Base-by-base conservation (phyloP, 2,113 vertebrate genomes). In the Herpetotheres cachinnans region DNA sequence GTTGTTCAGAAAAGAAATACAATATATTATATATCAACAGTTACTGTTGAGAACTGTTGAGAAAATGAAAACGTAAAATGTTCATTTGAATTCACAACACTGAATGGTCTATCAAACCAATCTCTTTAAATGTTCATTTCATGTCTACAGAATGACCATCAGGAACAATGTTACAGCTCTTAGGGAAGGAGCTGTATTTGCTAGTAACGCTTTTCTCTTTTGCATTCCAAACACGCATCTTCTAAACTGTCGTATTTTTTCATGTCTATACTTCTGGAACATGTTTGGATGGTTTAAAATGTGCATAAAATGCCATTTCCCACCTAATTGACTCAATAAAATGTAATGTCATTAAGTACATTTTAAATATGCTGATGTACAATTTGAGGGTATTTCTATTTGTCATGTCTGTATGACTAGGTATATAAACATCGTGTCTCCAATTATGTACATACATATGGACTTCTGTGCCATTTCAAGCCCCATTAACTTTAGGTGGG, bases 281-380 rank as follows among this genome's bases (percentile, higher is more conserved):
- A n/a, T 8, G 46, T 95, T 86, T 71, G 65, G 83, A 29, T 2
- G 25, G 36, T 11, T 87, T 49, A 59, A 84, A 86, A 89, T 9
- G 65, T 11, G 40, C 10, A 3, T 26, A 86, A 95, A 95, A 81
- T 30, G 69, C 18, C 86, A 88, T 95, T 97, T 86, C 71, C 82
- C 83, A 92, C 69, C 88, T 88, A 97, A 94, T 21, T 93, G 92
- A 49, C 72, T 96, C 95, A 13, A 71, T 89, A 47, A 95, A 95
- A 91, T 34, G 78, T 16, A 16, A 40, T 32, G 59, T 52, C 63
- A 78, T 86, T 90, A 74, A 77, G 59, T 38, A 78, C 14, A 7
- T 77, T 93, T 96, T 78, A 86, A 97, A 93, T 89, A 86, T 83
- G 91, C 82, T 89, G 62, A 93, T 89, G 85, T 59, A 81, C 19